Percentiles rank a stretch among this genome's conserved stretches.
These are phyloP conservation scores for Carapus acus DNA, from an alignment of 2,797 vertebrate species.

Conservation along the genomic window DNA sequence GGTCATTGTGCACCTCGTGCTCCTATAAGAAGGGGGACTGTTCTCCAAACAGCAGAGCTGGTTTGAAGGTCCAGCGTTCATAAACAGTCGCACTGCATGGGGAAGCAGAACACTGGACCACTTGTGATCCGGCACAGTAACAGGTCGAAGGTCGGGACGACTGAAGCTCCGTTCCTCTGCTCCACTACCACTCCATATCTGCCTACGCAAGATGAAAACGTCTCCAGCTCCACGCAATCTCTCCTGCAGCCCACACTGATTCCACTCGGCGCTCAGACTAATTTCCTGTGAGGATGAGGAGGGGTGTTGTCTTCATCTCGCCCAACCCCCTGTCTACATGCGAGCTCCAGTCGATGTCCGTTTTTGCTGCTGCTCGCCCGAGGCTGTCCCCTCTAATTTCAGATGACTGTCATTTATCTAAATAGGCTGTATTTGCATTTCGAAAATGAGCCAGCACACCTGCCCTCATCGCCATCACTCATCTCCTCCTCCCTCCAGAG, in stretches of 20 bases:
- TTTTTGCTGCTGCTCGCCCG: not conserved
- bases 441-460: constrained; percentile 2
- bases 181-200: no score
- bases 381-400: not conserved
- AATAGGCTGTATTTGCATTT: not conserved
- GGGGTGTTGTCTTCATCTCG: no score
- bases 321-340: not conserved
- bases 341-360: not conserved
- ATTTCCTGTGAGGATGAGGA: not conserved
- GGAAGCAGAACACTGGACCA: not conserved
- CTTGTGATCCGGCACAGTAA: constrained; percentile 5
- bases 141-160: not conserved
- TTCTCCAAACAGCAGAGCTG: not conserved
- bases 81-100: constrained; percentile 4
- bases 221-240: not conserved
- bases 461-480: constrained; percentile 6
- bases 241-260: not conserved
- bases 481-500: no score
- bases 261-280: not conserved
- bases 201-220: no score
- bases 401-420: no score
- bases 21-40: constrained; percentile 1
- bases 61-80: constrained; percentile 13
- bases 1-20: constrained; percentile 10
- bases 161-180: not conserved